Conservation (phyloP, 2,113 vertebrate species). For the Gobiocypris rarus region DNA sequence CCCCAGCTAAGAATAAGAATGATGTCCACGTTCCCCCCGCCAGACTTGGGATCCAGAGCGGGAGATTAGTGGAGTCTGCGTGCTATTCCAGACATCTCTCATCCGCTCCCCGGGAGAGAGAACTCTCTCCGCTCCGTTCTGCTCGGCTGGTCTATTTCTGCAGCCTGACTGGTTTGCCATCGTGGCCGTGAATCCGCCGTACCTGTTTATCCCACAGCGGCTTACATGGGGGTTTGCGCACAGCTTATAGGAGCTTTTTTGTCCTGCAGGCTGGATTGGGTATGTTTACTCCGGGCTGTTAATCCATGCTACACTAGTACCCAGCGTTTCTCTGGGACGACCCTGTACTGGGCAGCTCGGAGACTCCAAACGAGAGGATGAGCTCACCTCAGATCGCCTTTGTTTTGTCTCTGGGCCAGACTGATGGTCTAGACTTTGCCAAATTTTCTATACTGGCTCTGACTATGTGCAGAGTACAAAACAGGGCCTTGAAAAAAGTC, state of each 20-base stretch:
- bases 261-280: constrained; percentile 53
- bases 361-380: constrained; percentile 7
- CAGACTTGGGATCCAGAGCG: constrained; percentile 64
- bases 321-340: constrained; percentile 61
- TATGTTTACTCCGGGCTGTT: constrained; percentile 64
- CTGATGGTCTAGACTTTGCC: background rate
- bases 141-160: constrained; percentile 72
- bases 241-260: constrained; percentile 31
- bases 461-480: background rate
- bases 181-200: constrained; percentile 74
- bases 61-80: constrained; percentile 79
- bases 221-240: constrained; percentile 73
- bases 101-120: constrained; percentile 13
- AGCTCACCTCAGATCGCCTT: constrained; percentile 14
- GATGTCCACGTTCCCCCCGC: constrained; percentile 57
- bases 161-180: constrained; percentile 57
- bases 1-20: constrained; percentile 63
- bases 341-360: background rate
- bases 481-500: background rate
- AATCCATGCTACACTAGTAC: constrained; percentile 71
- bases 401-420: constrained; percentile 1
- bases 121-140: background rate
- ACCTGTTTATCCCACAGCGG: constrained; percentile 77
- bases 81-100: constrained; percentile 67
- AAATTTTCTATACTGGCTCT: background rate